A percentile compares a stretch with the other conserved stretches of the same genome.
These are phyloP conservation scores for Syrista parreyssii DNA, from an alignment of 2,888 invertebrate species.

Conservation along the genomic window DNA sequence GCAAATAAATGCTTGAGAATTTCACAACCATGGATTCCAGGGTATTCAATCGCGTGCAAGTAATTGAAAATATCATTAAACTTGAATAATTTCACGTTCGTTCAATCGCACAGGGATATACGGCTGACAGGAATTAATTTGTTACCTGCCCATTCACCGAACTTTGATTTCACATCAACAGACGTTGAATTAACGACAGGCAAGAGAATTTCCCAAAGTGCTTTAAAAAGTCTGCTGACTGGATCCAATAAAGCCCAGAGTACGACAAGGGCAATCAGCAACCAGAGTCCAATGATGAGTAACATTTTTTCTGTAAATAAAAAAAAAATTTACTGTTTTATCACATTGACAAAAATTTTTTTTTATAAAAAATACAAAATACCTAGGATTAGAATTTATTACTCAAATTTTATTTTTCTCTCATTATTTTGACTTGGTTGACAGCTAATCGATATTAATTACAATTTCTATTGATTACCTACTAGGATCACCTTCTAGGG, in stretches of 20 bases:
- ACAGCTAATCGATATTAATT: neutral
- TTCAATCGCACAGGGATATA: no score
- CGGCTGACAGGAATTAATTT: no score
- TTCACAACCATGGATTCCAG: no score
- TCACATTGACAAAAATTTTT: no score
- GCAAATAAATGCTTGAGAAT: no score
- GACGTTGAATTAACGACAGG: slow-evolving; percentile 50
- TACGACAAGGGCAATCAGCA: slow-evolving; percentile 42
- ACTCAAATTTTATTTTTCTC: neutral
- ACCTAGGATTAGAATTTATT: neutral
- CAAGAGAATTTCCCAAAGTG: slow-evolving; percentile 52
- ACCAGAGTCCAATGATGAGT: slow-evolving; percentile 45
- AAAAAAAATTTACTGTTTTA: neutral
- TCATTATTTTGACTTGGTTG: neutral
- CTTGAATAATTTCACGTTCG: no score
- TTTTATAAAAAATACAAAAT: slow-evolving; percentile 2
- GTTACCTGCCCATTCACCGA: slow-evolving; percentile 88
- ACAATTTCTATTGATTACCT: no score
- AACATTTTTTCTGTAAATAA: slow-evolving; percentile 43
- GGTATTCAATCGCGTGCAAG: no score
- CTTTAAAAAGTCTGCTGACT: slow-evolving; percentile 35
- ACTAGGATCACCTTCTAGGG: no score
- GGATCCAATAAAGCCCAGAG: slow-evolving; percentile 50
- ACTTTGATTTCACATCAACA: slow-evolving; percentile 67
- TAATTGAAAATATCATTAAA: no score